Evolutionary conservation across 2,888 invertebrate species (phyloP), one percentile per base, ranked within the genome.

Genomic region (Drosophila acutilabella): DNA sequence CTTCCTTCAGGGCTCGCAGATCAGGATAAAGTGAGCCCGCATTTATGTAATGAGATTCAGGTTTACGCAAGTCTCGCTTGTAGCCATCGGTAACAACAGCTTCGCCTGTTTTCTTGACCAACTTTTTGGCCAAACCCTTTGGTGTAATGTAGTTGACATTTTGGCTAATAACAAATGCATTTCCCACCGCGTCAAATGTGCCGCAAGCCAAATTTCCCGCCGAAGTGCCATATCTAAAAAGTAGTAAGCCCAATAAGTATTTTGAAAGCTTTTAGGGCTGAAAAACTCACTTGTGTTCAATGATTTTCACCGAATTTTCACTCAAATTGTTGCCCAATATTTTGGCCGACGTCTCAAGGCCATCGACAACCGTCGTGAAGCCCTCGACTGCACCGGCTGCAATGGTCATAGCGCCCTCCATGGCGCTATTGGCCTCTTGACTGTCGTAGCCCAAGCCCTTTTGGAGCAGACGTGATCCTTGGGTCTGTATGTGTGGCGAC

Each of bases 321-420:
- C 95, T 94, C 23, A 96, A 90, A 86, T 93, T 94, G 38, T 88
- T 91, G 8, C 95, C 96, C 53, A 96, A 90, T 51, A 94, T 94
- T 62, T 93, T 93, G 1, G 96, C 96, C 0, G 96, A 96, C 51
- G 94, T 93, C 85, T 96, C 96, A 41, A 96, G 91, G 2, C 96
- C 95, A 80, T 94, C 93, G 89, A 95, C 96, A 11, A 96, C 94
- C 0, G 96, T 95, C 0, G 94, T 93, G 81, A 96, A 94, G 1
- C 96, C 96, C 91, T 95, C 94, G 0, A 96, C 93, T 16, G 95
- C 95, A n/a, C 95, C 95, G 1, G 95, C 94, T 0, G 96, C 95
- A 7, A 96, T 95, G 23, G 95, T 95, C 56, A 95, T 83, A 3
- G 94, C 94, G 26, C 94, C 93, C 71, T 94, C 94, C 91, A 92